Base-by-base conservation (phyloP, 2,113 vertebrate genomes). In the Hippocampus mohnikei region DNA sequence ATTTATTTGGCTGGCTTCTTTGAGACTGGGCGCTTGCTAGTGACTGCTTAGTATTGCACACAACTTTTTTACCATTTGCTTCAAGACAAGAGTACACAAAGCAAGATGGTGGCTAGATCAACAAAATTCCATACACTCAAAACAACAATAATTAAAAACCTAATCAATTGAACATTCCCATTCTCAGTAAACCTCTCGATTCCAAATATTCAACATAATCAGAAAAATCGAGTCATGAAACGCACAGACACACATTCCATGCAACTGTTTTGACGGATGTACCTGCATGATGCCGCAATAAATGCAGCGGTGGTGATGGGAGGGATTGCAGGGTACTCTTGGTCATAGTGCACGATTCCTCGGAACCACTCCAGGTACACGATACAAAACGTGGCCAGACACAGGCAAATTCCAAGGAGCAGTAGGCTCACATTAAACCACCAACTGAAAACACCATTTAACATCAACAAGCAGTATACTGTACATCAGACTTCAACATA, bases 261-360 rank as follows among this genome's bases (percentile, higher is more conserved):
- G 2, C 3, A 0, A 33, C 15, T 23, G 55, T 11, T 71, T 16
- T 21, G n/a, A 46, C 12, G 1, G 2, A 44, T 9, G 16, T 81
- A 98, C 97, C 97, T 97, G 88, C 94, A 79, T n/a, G 95, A 95
- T 40, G 96, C 94, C 29, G 94, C 92, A 40, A 98, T 94, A 72
- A 99, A 99, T 1, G 94, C 81, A 8, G 93, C 93, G 0, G 95
- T 97, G 27, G 96, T 94, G 56, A 96, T 1, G 25, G 95, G 95
- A 33, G 97, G 94, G 58, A 99, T 70, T 0, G 91, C 82, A n/a
- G 97, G 96, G 59, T 96, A 96, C 72, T 82, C 90, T 1, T 88
- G 83, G n/a, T 98, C 96, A 0, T 99, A 99, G 61, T 98, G 94
- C 71, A 79, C 73, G 59, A 98, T 93, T 55, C 96, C 95, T 77